Evolutionary conservation across 2,888 invertebrate genomes (phyloP), one percentile per base, ranked within the genome.

Genomic region (Microctonus brassicae): DNA sequence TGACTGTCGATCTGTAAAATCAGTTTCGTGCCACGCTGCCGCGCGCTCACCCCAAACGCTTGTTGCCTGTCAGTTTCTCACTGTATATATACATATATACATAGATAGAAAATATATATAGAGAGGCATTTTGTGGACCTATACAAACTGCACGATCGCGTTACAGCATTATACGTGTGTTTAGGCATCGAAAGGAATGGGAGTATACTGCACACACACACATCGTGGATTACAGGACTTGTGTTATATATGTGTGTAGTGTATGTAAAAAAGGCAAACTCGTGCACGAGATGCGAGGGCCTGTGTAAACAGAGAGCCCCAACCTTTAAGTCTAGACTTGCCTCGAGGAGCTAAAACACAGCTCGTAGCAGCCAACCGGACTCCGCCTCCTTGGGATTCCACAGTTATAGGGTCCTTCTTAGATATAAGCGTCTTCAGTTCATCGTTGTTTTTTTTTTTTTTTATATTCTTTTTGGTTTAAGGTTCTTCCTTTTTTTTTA

Each of bases 301-400:
- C 72, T 77, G 77, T 77, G 77, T 75, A 77, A 77, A 77, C 77
- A 77, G 69, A 76, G 39, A 69, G 71, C 69, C 74, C 73, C 69
- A 71, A 63, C 73, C 71, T 62, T 13, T 24, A 74, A 66, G 76
- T 76, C 74, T 74, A 76, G 76, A 76, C 76, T 74, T 52, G 74
- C 74, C 76, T 73, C 55, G 73, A 47, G 47, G 70, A 74, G 76
- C 74, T 76, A 73, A 74, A 76, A 76, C 73, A 73, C 73, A 74
- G 69, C 69, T 62, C 69, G 66, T 70, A 74, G 74, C 55, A 55
- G 26, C n/a, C 53, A 53, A 71, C 70, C 60, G 68, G 73, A 74
- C 64, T 65, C 76, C 76, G 75, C 76, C 76, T 77, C 73, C 70
- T 74, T 74, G 60, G 70, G 74, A 75, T 75, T 75, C 76, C 76